Evolutionary conservation across 1,140 invertebrate genomes (phyloP), one percentile per base, ranked within the genome.

Genomic region (Megalonaias nervosa): DNA sequence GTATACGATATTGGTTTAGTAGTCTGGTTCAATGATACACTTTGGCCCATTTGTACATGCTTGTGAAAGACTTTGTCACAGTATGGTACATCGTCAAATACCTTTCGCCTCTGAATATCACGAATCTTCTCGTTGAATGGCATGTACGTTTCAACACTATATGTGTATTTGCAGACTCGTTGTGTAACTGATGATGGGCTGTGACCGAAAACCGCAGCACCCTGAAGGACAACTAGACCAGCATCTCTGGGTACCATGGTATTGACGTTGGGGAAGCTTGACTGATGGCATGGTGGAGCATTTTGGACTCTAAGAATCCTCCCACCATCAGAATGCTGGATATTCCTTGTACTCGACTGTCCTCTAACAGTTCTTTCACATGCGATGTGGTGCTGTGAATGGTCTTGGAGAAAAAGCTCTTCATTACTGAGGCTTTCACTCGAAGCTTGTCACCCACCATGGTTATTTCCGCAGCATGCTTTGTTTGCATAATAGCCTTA

Each of bases 261-360:
- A 2, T 57, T 23, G 1, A 48, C 15, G 0, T 26, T 23, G 15
- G 23, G 70, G 26, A 71, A 71, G 2, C 12, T 19, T n/a, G 17
- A 11, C 31, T 71, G 13, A 71, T 21, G 9, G 59, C 61, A 0
- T 48, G 2, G 31, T 71, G 60, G n/a, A 71, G 21, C 70, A 71
- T 71, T 11, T 58, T 21, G 16, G 70, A 71, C 4, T 71, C 70
- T 6, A 31, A 71, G 26, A 58, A 71, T 11, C 70, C 70, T 23
- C 70, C 70, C n/a, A 71, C 70, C 70, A 71, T 71, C 58, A 71
- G n/a, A 64, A 71, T 60, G 12, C 31, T 16, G 17, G 15, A 48
- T 19, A 60, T 64, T 12, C n/a, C 26, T 64, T 16, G 26, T 3
- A 48, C 15, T 48, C 56, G 21, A n/a, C 9, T 19, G 12, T 71